A percentile compares a stretch with the other conserved stretches of the same genome.
Evolutionary conservation across 1,140 invertebrate species (phyloP).

Genomic region (Hesperophylax magnus): DNA sequence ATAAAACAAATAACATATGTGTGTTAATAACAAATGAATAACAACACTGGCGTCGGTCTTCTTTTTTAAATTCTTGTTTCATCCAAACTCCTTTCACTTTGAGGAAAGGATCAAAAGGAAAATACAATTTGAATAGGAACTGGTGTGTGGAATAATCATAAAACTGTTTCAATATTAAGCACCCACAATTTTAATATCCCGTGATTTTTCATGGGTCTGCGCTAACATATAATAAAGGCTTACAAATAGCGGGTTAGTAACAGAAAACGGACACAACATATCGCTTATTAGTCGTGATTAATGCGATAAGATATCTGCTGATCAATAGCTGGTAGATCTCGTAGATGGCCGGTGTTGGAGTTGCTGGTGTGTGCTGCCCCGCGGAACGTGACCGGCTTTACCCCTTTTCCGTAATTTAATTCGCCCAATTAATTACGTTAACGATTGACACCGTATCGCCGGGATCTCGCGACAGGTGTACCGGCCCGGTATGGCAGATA

Average conservation of each 20-base stretch:
- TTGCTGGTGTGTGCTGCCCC: neutral
- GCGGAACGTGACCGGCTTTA: slow-evolving; percentile 31
- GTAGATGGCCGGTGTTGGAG: neutral
- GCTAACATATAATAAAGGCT: no score
- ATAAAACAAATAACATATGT: no score
- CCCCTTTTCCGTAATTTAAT: slow-evolving; percentile 37
- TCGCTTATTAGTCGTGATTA: slow-evolving; percentile 32
- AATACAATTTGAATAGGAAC: no score
- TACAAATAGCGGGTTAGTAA: neutral
- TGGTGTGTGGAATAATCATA: no score
- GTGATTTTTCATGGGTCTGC: no score
- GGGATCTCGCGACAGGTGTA: slow-evolving; percentile 43
- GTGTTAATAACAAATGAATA: no score
- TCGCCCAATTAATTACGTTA: slow-evolving; percentile 45
- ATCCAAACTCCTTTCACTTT: no score
- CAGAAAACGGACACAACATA: slow-evolving; percentile 2
- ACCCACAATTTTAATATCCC: no score
- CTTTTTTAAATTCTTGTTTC: no score
- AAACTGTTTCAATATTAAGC: no score
- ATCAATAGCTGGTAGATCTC: slow-evolving; percentile 21
- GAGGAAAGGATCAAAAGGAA: no score
- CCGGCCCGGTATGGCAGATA: neutral
- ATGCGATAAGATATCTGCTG: slow-evolving; percentile 19
- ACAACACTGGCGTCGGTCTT: no score
- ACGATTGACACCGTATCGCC: slow-evolving; percentile 49